These are phyloP conservation scores for Argyrosomus regius DNA, from an alignment of 2,797 vertebrate species.

Conservation along the genomic window DNA sequence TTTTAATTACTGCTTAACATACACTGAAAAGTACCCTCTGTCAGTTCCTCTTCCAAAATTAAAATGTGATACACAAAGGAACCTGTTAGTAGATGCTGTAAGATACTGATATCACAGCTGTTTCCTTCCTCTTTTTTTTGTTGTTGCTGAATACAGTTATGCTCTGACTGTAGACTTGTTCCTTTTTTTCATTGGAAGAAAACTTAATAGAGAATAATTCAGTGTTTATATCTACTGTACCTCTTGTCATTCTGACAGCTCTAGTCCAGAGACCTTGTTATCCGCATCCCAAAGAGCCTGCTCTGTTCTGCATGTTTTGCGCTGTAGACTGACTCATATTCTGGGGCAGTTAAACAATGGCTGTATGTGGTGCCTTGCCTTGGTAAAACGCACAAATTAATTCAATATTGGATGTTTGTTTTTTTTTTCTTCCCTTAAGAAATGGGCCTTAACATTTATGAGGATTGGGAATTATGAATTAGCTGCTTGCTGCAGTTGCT, in stretches of 20 bases:
- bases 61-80: constrained; percentile 68
- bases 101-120: constrained; percentile 74
- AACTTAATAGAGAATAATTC: constrained; percentile 36
- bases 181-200: constrained; percentile 26
- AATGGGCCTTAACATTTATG: constrained; percentile 44
- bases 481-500: constrained; percentile 37
- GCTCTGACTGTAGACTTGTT: constrained; percentile 31
- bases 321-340: constrained; percentile 62
- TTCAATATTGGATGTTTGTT: constrained; percentile 46
- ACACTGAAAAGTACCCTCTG: constrained; percentile 79
- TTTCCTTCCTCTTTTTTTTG: constrained; percentile 44
- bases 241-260: constrained; percentile 53
- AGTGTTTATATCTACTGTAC: constrained; percentile 55
- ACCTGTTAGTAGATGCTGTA: constrained; percentile 75
- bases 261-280: constrained; percentile 50
- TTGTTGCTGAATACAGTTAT: constrained; percentile 34
- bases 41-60: constrained; percentile 69
- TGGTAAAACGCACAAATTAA: constrained; percentile 78
- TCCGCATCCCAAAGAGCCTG: constrained; percentile 74
- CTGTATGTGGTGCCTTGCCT: constrained; percentile 80
- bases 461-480: constrained; percentile 34
- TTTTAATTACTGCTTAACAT: constrained; percentile 79
- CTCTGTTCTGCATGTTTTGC: constrained; percentile 73
- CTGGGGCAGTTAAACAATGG: constrained; percentile 53
- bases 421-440: constrained; percentile 18